Conservation (phyloP, 2,888 invertebrate genomes). For the Ceramica pisi region DNA sequence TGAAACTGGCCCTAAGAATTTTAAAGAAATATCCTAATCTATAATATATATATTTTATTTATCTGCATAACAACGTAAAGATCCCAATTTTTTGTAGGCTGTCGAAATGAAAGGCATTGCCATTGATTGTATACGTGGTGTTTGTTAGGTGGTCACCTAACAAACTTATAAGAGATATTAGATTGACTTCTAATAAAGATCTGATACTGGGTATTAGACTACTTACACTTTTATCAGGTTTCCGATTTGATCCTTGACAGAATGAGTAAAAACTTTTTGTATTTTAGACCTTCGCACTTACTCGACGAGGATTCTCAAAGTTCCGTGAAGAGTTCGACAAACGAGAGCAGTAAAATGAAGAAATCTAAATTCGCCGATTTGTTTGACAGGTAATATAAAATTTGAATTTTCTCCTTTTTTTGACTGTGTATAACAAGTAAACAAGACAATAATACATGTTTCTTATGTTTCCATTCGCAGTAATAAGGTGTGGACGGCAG, state of each 20-base stretch:
- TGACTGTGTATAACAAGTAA: background rate
- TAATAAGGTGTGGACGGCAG: constrained; percentile 93
- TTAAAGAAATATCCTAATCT: no score
- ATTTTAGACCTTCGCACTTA: constrained; percentile 84
- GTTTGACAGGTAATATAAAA: constrained; percentile 83
- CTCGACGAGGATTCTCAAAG: constrained; percentile 95
- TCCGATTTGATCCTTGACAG: background rate
- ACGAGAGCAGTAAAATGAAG: constrained; percentile 91
- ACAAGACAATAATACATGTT: constrained; percentile 10
- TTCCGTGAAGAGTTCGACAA: constrained; percentile 94
- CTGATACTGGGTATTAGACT: background rate
- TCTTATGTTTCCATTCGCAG: constrained; percentile 73
- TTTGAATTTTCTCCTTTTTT: background rate
- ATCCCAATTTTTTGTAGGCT: no score
- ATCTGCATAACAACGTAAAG: no score
- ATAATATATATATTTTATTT: no score
- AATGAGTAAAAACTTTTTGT: constrained; percentile 3
- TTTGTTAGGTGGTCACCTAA: no score
- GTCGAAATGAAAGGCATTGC: no score
- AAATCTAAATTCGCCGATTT: constrained; percentile 88
- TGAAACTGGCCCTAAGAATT: no score
- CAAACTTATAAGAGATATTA: no score
- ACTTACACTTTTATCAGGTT: background rate
- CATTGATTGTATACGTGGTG: no score
- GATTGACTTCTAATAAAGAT: background rate